phyloP scores from a whole-genome alignment of 2,888 invertebrate genomes.

The Platycheirus rosarum region DNA sequence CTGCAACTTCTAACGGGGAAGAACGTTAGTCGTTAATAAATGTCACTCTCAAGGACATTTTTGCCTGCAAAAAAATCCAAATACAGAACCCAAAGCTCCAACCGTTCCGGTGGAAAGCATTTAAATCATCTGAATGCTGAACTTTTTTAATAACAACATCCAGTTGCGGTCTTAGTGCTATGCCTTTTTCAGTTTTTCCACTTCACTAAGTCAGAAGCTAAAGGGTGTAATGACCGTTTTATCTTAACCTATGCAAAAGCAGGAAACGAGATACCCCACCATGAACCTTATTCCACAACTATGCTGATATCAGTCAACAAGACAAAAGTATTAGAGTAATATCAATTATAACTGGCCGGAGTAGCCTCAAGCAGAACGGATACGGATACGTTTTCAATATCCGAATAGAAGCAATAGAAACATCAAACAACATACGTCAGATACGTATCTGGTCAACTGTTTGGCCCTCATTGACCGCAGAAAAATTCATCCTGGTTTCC shows the following conservation, averaged over 20 bases:
- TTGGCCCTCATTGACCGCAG: neutral
- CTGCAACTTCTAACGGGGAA: slow-evolving; percentile 1
- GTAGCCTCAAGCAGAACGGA: slow-evolving; percentile 16
- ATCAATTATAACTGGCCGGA: slow-evolving; percentile 38
- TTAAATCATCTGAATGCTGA: slow-evolving; percentile 62
- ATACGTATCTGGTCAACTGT: neutral
- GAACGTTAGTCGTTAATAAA: slow-evolving; percentile 30
- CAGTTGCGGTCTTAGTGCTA: slow-evolving; percentile 43
- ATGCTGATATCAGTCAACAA: slow-evolving; percentile 11
- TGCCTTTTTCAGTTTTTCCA: slow-evolving; percentile 25
- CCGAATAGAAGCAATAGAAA: slow-evolving; percentile 12
- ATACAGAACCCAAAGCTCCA: slow-evolving; percentile 8
- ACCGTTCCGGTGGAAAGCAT: slow-evolving; percentile 6
- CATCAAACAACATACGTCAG: neutral
- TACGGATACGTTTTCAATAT: slow-evolving; percentile 41
- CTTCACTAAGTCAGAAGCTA: neutral
- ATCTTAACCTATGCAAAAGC: slow-evolving; percentile 8
- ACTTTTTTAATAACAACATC: slow-evolving; percentile 66
- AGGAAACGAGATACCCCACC: neutral
- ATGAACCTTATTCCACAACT: neutral
- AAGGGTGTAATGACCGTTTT: slow-evolving; percentile 44
- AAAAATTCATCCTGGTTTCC: slow-evolving; percentile 16
- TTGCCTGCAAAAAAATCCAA: neutral
- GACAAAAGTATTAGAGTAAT: slow-evolving; percentile 31
- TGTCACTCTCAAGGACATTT: slow-evolving; percentile 55